Conservation (phyloP, 1,140 invertebrate genomes). For the Limonius californicus region DNA sequence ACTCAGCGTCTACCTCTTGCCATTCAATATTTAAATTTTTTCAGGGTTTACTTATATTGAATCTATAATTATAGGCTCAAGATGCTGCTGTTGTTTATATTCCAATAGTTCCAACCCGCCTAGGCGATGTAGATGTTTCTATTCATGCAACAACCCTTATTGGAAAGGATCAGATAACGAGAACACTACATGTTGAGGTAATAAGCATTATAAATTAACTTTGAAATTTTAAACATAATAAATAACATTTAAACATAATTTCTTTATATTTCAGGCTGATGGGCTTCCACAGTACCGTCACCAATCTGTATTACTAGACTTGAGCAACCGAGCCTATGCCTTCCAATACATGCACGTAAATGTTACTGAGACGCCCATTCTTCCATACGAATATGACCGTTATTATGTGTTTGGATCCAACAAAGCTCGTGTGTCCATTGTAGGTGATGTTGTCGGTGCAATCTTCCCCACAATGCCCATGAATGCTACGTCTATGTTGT, state of each 20-base stretch:
- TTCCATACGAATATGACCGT: slow-evolving; percentile 82
- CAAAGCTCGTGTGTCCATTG: slow-evolving; percentile 77
- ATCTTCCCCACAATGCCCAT: slow-evolving; percentile 91
- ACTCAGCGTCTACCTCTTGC: too few species aligned
- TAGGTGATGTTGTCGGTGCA: slow-evolving; percentile 93
- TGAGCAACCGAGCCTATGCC: slow-evolving; percentile 87
- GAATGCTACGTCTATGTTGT: slow-evolving; percentile 75
- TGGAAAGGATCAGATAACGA: slow-evolving; percentile 71
- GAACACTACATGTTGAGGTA: slow-evolving; percentile 73
- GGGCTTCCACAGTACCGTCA: slow-evolving; percentile 89
- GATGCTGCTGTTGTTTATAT: slow-evolving; percentile 80
- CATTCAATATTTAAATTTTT: neutral
- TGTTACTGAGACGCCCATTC: slow-evolving; percentile 85
- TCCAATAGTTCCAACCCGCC: slow-evolving; percentile 79
- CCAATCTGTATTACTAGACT: slow-evolving; percentile 85
- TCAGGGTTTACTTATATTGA: neutral
- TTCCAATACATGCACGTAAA: slow-evolving; percentile 95
- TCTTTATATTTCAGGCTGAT: slow-evolving; percentile 65
- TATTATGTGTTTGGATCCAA: slow-evolving; percentile 96
- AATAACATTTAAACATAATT: too few species aligned
- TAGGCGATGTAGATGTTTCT: slow-evolving; percentile 77
- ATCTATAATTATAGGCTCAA: slow-evolving; percentile 54
- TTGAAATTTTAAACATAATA: neutral
- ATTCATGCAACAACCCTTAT: slow-evolving; percentile 83
- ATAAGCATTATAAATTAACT: slow-evolving; percentile 17